A percentile compares a stretch with the other conserved stretches of the same genome.
These are phyloP conservation scores for Trachurus trachurus DNA, from an alignment of 2,797 vertebrate genomes.

Conservation along the genomic window DNA sequence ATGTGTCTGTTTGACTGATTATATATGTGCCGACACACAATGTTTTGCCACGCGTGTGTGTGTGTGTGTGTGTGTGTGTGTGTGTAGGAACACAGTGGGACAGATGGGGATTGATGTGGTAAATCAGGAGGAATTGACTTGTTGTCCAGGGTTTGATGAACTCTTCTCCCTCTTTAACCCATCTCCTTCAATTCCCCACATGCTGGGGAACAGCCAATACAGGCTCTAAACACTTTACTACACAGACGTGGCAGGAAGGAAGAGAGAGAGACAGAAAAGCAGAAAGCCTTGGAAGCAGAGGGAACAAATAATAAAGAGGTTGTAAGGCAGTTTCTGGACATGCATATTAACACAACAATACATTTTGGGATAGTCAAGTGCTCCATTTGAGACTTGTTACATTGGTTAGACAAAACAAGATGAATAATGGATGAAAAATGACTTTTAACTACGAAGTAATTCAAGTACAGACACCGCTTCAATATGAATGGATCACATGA, in stretches of 20 bases:
- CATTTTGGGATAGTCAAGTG: slow-evolving; percentile 39
- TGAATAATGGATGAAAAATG: slow-evolving; percentile 65
- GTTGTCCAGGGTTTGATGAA: slow-evolving; percentile 76
- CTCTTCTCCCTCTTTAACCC: slow-evolving; percentile 76
- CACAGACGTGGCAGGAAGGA: slow-evolving; percentile 17
- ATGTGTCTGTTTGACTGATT: slow-evolving; percentile 40
- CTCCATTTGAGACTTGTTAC: slow-evolving; percentile 42
- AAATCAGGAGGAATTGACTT: slow-evolving; percentile 76
- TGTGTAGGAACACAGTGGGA: slow-evolving; percentile 24
- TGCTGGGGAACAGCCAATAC: slow-evolving; percentile 57
- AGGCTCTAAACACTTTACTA: slow-evolving; percentile 50
- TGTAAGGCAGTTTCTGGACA: slow-evolving; percentile 35
- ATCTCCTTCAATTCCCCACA: slow-evolving; percentile 65
- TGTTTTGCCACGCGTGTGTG: not conserved
- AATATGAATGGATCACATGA: slow-evolving; percentile 24
- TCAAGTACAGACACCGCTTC: slow-evolving; percentile 24
- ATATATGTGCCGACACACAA: slow-evolving; percentile 6
- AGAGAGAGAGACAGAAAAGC: slow-evolving; percentile 3
- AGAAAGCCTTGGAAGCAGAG: slow-evolving; percentile 8
- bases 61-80: slow-evolving; percentile 7
- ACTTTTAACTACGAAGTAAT: slow-evolving; percentile 38
- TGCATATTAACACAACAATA: slow-evolving; percentile 58
- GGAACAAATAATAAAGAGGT: slow-evolving; percentile 26
- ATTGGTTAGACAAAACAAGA: slow-evolving; percentile 59
- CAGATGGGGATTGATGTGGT: slow-evolving; percentile 63